These are phyloP conservation scores for Crenuchus spilurus DNA, from an alignment of 2,797 vertebrate genomes.

Conservation along the genomic window DNA sequence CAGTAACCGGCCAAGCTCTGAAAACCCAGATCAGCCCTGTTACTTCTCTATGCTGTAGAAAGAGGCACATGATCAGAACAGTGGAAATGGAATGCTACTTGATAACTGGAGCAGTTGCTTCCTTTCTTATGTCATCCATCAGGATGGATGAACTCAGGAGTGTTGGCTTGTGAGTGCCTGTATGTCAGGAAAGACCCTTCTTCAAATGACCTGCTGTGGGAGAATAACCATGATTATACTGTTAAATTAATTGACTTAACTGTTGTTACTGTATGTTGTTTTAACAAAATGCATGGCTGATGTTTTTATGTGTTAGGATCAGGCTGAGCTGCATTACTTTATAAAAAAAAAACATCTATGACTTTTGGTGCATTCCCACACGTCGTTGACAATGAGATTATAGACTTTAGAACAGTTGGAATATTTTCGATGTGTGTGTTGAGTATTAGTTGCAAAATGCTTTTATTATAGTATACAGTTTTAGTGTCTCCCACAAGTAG, in stretches of 20 bases:
- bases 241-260: background rate
- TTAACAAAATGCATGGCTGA: background rate
- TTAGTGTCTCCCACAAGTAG: no score
- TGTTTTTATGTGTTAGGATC: background rate
- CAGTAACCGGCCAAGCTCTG: constrained; percentile 5
- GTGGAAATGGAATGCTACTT: constrained; percentile 29
- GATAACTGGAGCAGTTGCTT: constrained; percentile 35
- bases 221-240: background rate
- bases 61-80: constrained; percentile 29
- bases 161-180: constrained; percentile 17
- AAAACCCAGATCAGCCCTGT: constrained; percentile 18
- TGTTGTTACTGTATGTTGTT: background rate
- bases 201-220: background rate
- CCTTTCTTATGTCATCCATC: constrained; percentile 24
- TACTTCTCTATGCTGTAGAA: constrained; percentile 18
- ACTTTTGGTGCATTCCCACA: no score
- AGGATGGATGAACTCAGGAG: background rate
- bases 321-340: background rate
- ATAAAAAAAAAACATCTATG: no score
- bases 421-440: no score
- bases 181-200: background rate
- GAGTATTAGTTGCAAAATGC: no score
- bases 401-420: no score
- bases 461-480: no score
- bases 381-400: no score